Evolutionary conservation across 2,797 vertebrate species (phyloP), one percentile per base, ranked within the genome.

Genomic region (Lepilemur ruficaudatus): DNA sequence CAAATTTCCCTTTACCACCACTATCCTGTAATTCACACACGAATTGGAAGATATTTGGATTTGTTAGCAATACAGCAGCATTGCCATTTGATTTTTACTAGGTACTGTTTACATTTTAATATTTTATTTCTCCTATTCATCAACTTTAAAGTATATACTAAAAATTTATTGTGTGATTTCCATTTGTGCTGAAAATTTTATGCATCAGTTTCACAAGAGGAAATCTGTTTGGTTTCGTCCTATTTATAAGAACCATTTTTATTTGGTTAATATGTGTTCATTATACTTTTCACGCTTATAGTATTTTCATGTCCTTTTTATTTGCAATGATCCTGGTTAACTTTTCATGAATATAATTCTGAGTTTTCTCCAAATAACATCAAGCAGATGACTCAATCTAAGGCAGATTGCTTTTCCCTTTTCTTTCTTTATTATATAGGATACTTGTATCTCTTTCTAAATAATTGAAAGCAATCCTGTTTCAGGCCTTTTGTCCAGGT

Each of bases 81-180:
- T 80, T 59, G 12, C 3, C 25, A 7, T 83, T 95, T 87, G 30
- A 23, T 82, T 93, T 93, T 80, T 75, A 52, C 48, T 65, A 4
- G 9, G 3, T 28, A 32, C 89, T 86, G 13, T 25, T 22, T 32
- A 28, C 18, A 85, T 63, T 93, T 95, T 86, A 78, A 59, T 79
- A 93, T 90, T 91, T 52, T 94, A 14, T 86, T 92, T 81, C 70
- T 91, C 5, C 28, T 46, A 48, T n/a, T 76, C 30, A 82, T n/a
- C 35, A 50, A n/a, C 55, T 89, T 94, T 65, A 91, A 48, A 78
- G 8, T 72, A 76, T 35, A 59, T 13, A 90, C 28, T 76, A 69
- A 41, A 82, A 91, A 72, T 43, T 23, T 38, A 38, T 38, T 69
- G 17, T 75, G 48, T 61, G 38, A 93, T 87, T 82, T 85, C 38